These are phyloP conservation scores for Ceratina australensis DNA, from an alignment of 1,140 invertebrate species.

Conservation along the genomic window DNA sequence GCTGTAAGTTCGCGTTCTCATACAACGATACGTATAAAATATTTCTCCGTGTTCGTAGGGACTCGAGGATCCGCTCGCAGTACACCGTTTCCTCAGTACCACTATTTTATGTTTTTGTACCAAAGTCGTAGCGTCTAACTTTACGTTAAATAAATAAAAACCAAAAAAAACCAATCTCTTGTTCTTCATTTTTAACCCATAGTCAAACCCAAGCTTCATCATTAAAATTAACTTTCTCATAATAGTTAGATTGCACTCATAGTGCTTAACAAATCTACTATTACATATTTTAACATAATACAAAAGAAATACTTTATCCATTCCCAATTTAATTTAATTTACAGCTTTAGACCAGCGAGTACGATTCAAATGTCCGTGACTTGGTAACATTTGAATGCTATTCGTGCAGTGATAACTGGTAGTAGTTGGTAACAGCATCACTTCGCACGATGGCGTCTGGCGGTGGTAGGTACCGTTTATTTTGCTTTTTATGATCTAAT, in stretches of 20 bases:
- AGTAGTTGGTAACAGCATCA: slow-evolving; percentile 58
- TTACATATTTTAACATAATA: not conserved
- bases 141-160: slow-evolving; percentile 76
- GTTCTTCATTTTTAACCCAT: not conserved
- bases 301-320: not conserved
- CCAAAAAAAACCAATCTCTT: slow-evolving; percentile 46
- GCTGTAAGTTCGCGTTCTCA: slow-evolving; percentile 33
- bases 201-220: not conserved
- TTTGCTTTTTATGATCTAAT: slow-evolving; percentile 51
- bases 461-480: slow-evolving; percentile 65
- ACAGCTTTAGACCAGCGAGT: not conserved
- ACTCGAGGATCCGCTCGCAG: slow-evolving; percentile 64
- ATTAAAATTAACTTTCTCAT: not conserved
- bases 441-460: slow-evolving; percentile 68
- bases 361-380: not conserved
- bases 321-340: not conserved
- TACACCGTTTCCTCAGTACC: slow-evolving; percentile 70
- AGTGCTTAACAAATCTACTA: not conserved
- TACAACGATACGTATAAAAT: slow-evolving; percentile 38
- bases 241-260: too few relatives aligned
- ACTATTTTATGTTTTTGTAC: slow-evolving; percentile 77
- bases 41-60: slow-evolving; percentile 48
- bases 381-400: slow-evolving; percentile 39
- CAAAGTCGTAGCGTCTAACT: slow-evolving; percentile 78
- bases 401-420: slow-evolving; percentile 29